Percentiles rank a stretch among this genome's conserved stretches.
These are phyloP conservation scores for Proterorhinus semilunaris DNA, from an alignment of 2,113 vertebrate species.

Conservation along the genomic window DNA sequence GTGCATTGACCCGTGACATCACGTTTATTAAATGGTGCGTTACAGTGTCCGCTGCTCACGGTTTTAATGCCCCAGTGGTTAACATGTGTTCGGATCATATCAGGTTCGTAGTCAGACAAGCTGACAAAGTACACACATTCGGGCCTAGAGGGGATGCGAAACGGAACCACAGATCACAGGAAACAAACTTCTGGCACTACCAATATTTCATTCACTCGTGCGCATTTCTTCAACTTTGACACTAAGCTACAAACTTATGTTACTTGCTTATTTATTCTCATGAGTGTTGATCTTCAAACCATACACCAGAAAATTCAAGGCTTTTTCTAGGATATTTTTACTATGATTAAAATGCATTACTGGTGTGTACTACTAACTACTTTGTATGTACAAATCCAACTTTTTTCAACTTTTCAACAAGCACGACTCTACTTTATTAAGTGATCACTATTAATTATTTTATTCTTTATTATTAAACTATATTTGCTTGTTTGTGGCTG, in stretches of 20 bases:
- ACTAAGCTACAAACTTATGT: too few relatives aligned
- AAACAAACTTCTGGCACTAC: background rate
- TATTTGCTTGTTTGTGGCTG: too few relatives aligned
- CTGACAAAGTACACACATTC: slow-evolving; percentile 45
- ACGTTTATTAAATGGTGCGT: slow-evolving; percentile 27
- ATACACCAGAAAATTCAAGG: background rate
- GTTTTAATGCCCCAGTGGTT: slow-evolving; percentile 40
- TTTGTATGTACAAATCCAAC: too few relatives aligned
- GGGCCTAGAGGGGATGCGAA: slow-evolving; percentile 39
- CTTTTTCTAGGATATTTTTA: too few relatives aligned
- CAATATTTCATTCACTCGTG: too few relatives aligned
- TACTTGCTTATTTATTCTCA: too few relatives aligned
- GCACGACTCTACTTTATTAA: too few relatives aligned
- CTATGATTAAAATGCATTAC: background rate
- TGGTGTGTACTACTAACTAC: background rate
- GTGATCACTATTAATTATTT: too few relatives aligned
- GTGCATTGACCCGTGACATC: slow-evolving; percentile 17
- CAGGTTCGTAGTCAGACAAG: slow-evolving; percentile 39
- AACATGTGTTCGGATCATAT: slow-evolving; percentile 44
- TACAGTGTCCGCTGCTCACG: slow-evolving; percentile 10
- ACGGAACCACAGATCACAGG: background rate
- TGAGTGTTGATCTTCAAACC: background rate
- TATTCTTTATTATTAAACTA: too few relatives aligned
- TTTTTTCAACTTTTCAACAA: too few relatives aligned
- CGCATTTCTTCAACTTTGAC: too few relatives aligned